A percentile compares a stretch with the other conserved stretches of the same genome.
Conservation (phyloP, 2,113 vertebrate species). For the Notothenia coriiceps region DNA sequence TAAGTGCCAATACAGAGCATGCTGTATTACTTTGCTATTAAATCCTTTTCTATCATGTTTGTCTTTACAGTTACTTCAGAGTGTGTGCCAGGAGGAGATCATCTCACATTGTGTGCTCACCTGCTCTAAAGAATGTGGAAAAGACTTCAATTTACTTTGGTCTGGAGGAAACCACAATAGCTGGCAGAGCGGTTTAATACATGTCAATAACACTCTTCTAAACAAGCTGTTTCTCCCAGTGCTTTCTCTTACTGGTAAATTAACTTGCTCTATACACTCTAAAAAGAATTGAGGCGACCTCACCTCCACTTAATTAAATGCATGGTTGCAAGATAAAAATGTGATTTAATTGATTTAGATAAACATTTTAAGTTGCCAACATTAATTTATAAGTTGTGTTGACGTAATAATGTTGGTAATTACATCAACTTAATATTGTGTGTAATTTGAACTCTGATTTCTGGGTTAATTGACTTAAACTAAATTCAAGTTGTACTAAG, state of each 20-base stretch:
- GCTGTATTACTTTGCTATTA: not conserved
- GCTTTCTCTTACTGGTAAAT: slow-evolving; percentile 4
- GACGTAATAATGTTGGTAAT: no score
- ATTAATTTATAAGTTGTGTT: no score
- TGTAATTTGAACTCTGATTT: no score
- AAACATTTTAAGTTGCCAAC: no score
- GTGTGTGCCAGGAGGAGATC: not conserved
- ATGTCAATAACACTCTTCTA: slow-evolving; percentile 12
- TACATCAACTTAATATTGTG: no score
- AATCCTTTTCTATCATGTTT: slow-evolving; percentile 10
- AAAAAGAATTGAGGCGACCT: no score
- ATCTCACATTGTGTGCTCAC: slow-evolving; percentile 64
- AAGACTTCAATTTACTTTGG: slow-evolving; percentile 68
- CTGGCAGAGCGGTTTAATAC: slow-evolving; percentile 14
- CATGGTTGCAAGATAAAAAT: no score
- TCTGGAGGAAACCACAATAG: slow-evolving; percentile 1
- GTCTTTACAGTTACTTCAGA: slow-evolving; percentile 51
- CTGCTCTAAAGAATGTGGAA: slow-evolving; percentile 57
- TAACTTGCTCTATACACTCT: slow-evolving; percentile 44
- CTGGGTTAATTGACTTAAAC: no score
- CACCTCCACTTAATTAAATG: no score
- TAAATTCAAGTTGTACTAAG: no score
- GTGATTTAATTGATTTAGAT: no score
- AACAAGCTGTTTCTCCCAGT: slow-evolving; percentile 44
- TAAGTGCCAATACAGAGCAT: not conserved